Base-by-base conservation (phyloP, 1,140 invertebrate genomes). In the Achatina immaculata region DNA sequence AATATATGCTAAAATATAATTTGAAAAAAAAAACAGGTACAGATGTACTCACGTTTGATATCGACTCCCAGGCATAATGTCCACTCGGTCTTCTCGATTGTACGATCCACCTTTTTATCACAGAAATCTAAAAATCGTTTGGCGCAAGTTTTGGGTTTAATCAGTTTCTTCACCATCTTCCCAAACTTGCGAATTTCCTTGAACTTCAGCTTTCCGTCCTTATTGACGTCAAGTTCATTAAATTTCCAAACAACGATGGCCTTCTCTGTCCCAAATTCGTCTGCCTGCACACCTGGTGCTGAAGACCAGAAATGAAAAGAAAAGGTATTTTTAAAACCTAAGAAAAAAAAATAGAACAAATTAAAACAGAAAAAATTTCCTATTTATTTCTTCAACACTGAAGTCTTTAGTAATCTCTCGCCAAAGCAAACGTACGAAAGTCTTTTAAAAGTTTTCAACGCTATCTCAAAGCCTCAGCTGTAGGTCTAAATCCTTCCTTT, bases 81-180 rank as follows among this genome's bases (percentile, higher is more conserved):
- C 96, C 96, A 98, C 91, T 98, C 96, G 21, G 86, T 81, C 36
- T 92, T 92, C 7, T 95, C 94, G 48, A 97, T 94, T 81, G 93
- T 94, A 28, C 94, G 93, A 92, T 98, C 95, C 55, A 92, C 92
- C 90, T 97, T 94, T 48, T 94, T 92, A 91, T 98, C 96, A 91
- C 97, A 98, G 82, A 94, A 94, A 75, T 94, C 94, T 1, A 95
- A 94, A 92, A 98, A 98, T n/a, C 94, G 94, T 83, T 95, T 94
- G 74, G 96, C 96, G 91, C 97, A 98, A 81, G 95, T 93, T 89
- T 95, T 95, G 16, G 97, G 97, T 85, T 95, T 95, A 31, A 98
- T 95, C 36, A 95, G 94, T 91, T 96, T 96, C 88, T 95, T 95
- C 0, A 97, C 95, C 40, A 97, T 93, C 82, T 94, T 93, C 78